These are phyloP conservation scores for Ethmia dodecea DNA, from an alignment of 2,888 invertebrate genomes.

Conservation along the genomic window DNA sequence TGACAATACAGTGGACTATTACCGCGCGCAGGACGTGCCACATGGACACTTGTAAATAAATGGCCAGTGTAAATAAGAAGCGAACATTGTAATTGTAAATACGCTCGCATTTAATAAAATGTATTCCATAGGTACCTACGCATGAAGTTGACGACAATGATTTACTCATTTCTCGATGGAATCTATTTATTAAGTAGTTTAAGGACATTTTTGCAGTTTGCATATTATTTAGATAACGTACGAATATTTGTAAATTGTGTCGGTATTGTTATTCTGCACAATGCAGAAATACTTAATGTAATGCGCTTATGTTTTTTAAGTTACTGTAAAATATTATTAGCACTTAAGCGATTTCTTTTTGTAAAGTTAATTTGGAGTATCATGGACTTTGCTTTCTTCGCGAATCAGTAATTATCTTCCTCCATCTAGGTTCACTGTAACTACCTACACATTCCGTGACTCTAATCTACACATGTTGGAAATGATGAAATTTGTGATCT, in stretches of 20 bases:
- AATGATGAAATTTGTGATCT: constrained; percentile 70
- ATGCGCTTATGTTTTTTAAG: constrained; percentile 73
- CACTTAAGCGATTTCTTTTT: constrained; percentile 47
- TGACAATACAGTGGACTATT: constrained; percentile 12
- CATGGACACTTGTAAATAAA: constrained; percentile 55
- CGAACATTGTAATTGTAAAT: constrained; percentile 46
- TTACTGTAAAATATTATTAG: constrained; percentile 51
- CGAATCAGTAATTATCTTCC: constrained; percentile 30
- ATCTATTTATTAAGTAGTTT: constrained; percentile 70
- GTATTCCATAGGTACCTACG: constrained; percentile 26
- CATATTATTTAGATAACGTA: constrained; percentile 57
- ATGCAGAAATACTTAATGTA: constrained; percentile 76
- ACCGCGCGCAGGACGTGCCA: constrained; percentile 63
- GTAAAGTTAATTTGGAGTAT: no score
- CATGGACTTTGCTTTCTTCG: constrained; percentile 40
- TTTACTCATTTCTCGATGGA: constrained; percentile 36
- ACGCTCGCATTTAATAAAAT: constrained; percentile 42
- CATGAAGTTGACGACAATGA: constrained; percentile 39
- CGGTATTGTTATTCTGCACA: constrained; percentile 78
- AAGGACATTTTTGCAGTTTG: constrained; percentile 53
- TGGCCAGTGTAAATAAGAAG: constrained; percentile 54
- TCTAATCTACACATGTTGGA: constrained; percentile 42
- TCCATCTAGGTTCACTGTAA: constrained; percentile 30
- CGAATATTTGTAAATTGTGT: constrained; percentile 74
- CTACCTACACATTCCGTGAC: constrained; percentile 66